Percentiles rank a stretch among this genome's conserved stretches.
phyloP scores from a whole-genome alignment of 2,113 vertebrate genomes.

The Catharus minimus region DNA sequence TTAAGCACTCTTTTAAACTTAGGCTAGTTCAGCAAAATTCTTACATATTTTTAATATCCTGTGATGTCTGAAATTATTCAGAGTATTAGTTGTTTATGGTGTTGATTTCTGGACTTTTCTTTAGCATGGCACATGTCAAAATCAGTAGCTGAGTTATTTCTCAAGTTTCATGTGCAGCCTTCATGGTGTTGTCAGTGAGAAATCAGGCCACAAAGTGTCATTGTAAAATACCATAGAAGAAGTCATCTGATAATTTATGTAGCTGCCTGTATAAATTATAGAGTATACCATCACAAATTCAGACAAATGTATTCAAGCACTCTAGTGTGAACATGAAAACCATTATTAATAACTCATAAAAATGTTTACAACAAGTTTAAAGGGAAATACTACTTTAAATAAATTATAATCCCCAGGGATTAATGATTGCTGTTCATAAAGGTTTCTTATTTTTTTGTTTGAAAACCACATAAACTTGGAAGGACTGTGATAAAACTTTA shows the following conservation, averaged over 20 bases:
- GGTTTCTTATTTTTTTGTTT: background rate
- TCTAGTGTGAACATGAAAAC: background rate
- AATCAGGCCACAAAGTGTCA: background rate
- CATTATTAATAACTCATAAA: background rate
- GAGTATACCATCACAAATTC: background rate
- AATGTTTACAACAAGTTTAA: background rate
- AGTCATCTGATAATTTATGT: background rate
- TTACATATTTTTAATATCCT: background rate
- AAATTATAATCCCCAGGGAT: background rate
- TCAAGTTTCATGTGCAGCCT: background rate
- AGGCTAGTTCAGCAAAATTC: background rate
- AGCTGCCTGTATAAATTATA: background rate
- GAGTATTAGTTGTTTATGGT: background rate
- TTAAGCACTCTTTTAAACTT: background rate
- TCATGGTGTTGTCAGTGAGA: background rate
- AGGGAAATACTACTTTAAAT: background rate
- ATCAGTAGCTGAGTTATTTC: background rate
- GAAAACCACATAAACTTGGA: background rate
- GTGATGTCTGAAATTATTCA: background rate
- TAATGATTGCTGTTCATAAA: background rate
- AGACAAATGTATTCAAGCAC: background rate
- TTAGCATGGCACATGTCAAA: background rate
- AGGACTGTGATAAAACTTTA: background rate
- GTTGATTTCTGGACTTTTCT: background rate
- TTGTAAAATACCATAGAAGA: background rate